Base-by-base conservation (phyloP, 2,888 invertebrate genomes). In the Drosophila crucigera region DNA sequence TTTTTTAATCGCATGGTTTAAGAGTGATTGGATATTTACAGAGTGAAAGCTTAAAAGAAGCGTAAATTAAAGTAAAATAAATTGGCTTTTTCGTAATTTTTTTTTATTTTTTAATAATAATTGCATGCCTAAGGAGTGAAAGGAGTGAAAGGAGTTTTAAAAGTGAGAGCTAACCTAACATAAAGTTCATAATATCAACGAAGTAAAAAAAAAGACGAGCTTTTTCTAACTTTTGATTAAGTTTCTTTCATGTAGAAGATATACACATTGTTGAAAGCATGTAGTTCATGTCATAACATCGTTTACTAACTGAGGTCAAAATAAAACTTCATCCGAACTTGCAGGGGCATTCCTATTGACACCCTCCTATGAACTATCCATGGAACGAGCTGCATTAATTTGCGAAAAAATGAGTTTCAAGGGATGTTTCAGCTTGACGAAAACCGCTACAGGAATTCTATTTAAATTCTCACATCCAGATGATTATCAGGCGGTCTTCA, bases 321-420 rank as follows among this genome's bases (percentile, higher is more conserved):
- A 39, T 63, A 39, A 49, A 67, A 64, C 71, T 49, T 54, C 61
- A 76, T 65, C 61, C 33, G 11, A 66, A 72, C 84, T 88, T 93
- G 84, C 91, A 94, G 96, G 96, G 58, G 97, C 97, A 49, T 97
- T 97, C 93, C 95, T 97, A 59, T 94, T 97, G 85, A 97, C 97
- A 54, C 97, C 97, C 50, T 97, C 97, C 62, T 97, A 97, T 94
- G 97, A 97, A 91, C 94, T 97, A 85, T 97, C 96, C 92, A 95
- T 97, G 95, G 97, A 97, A 94, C 97, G 97, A 82, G 97, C 97
- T 4, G 96, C 97, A 50, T 94, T 96, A 85, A 97, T 97, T 91
- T 97, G 97, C 94, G 97, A 97, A 94, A 97, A 97, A 93, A 96
- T 97, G 95, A 97, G 96, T 94, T 97, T 97, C 94, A 96, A 96